A percentile compares a stretch with the other conserved stretches of the same genome.
These are phyloP conservation scores for Chloropsis cyanopogon DNA, from an alignment of 2,113 vertebrate genomes.

Conservation along the genomic window DNA sequence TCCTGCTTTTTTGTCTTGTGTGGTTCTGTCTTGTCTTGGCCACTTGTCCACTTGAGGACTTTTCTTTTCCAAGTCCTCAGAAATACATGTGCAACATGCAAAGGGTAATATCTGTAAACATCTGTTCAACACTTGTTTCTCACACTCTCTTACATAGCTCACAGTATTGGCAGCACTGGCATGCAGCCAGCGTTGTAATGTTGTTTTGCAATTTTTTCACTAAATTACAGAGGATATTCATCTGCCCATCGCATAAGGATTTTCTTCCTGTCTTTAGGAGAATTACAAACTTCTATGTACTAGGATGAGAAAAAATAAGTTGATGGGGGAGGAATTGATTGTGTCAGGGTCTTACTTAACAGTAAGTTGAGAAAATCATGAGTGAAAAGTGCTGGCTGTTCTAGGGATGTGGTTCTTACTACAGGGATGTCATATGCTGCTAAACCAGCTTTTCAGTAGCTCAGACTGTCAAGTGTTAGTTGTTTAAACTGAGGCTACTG, in stretches of 20 bases:
- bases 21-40: neutral
- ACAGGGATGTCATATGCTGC: neutral
- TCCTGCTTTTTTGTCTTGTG: neutral
- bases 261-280: neutral
- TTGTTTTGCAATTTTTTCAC: neutral
- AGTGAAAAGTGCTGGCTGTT: neutral
- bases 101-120: neutral
- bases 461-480: neutral
- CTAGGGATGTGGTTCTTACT: neutral
- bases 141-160: neutral
- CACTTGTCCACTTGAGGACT: neutral
- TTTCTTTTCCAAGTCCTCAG: neutral
- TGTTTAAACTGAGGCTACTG: neutral
- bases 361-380: neutral
- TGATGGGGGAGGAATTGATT: neutral
- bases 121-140: neutral
- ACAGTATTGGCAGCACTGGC: fast-evolving
- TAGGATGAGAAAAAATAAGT: neutral
- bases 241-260: neutral
- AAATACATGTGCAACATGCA: neutral
- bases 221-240: neutral
- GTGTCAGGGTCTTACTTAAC: neutral
- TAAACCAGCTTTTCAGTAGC: neutral
- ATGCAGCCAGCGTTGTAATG: neutral
- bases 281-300: neutral